These are phyloP conservation scores for Melitaea athalia DNA, from an alignment of 2,888 invertebrate genomes.

Conservation along the genomic window DNA sequence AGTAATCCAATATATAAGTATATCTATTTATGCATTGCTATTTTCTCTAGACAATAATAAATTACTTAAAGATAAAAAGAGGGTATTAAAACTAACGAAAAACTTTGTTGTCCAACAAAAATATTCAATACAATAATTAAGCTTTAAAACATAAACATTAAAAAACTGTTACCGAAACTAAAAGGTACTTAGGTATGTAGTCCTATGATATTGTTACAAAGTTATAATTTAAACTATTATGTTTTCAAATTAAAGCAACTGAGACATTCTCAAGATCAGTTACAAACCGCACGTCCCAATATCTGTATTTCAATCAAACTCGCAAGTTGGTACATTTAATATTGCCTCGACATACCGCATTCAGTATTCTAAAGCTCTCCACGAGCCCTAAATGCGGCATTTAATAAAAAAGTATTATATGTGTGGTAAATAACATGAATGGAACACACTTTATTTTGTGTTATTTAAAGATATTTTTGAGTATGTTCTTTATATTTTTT, in stretches of 20 bases:
- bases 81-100: too few species aligned
- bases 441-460: too few species aligned
- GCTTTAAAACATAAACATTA: too few species aligned
- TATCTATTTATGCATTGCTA: too few species aligned
- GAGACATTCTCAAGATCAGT: not conserved
- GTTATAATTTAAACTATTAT: not conserved
- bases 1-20: not conserved
- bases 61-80: too few species aligned
- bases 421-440: constrained; percentile 3
- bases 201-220: not conserved
- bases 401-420: constrained; percentile 18
- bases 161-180: too few species aligned
- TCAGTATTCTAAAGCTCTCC: constrained; percentile 9
- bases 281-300: constrained; percentile 10
- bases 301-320: constrained; percentile 19
- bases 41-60: too few species aligned
- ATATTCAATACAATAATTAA: too few species aligned
- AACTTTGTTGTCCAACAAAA: too few species aligned
- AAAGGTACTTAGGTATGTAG: too few species aligned
- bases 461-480: too few species aligned
- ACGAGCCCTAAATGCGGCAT: constrained; percentile 14
- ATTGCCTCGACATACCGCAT: constrained; percentile 7
- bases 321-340: constrained; percentile 13
- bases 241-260: not conserved
- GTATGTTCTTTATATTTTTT: too few species aligned